These are phyloP conservation scores for Macroteleia sp. DNA, from an alignment of 2,888 invertebrate species.

Conservation along the genomic window DNA sequence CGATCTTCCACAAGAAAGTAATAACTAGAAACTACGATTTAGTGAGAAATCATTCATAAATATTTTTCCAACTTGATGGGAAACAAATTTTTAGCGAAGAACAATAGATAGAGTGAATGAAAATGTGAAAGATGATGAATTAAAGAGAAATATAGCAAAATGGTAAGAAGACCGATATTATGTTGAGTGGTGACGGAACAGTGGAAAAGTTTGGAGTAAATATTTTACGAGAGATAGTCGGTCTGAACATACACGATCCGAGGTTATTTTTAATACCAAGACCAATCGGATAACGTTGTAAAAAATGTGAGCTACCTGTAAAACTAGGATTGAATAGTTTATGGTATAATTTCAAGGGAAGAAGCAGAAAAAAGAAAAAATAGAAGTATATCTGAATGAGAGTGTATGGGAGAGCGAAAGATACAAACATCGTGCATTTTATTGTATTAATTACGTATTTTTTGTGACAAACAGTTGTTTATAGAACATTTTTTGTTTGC, in stretches of 20 bases:
- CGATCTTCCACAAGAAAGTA: conserved; percentile 75
- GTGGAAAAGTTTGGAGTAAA: conserved; percentile 49
- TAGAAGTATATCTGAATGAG: conserved; percentile 2
- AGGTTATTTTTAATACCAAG: conserved; percentile 85
- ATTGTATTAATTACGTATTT: conserved; percentile 34
- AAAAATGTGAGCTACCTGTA: conserved; percentile 62
- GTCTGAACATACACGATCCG: conserved; percentile 74
- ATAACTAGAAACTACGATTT: conserved; percentile 74
- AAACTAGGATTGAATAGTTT: conserved; percentile 74
- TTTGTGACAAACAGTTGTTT: conserved; percentile 13
- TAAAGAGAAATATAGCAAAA: conserved; percentile 10
- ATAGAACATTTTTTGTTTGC: conserved; percentile 23
- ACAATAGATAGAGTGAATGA: conserved; percentile 55
- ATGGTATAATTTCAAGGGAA: conserved; percentile 68
- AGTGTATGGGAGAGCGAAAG: conserved; percentile 38
- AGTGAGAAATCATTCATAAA: conserved; percentile 75
- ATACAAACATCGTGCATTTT: conserved; percentile 54
- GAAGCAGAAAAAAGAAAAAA: conserved; percentile 16
- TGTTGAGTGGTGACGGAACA: too few species aligned
- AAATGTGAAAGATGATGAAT: conserved; percentile 21
- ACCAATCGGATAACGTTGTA: conserved; percentile 80
- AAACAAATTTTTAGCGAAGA: conserved; percentile 72
- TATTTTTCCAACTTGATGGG: conserved; percentile 80
- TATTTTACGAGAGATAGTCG: conserved; percentile 55
- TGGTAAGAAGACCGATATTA: conserved; percentile 43